These are phyloP conservation scores for Drosophila kanekoi DNA, from an alignment of 2,888 invertebrate species.

Conservation along the genomic window DNA sequence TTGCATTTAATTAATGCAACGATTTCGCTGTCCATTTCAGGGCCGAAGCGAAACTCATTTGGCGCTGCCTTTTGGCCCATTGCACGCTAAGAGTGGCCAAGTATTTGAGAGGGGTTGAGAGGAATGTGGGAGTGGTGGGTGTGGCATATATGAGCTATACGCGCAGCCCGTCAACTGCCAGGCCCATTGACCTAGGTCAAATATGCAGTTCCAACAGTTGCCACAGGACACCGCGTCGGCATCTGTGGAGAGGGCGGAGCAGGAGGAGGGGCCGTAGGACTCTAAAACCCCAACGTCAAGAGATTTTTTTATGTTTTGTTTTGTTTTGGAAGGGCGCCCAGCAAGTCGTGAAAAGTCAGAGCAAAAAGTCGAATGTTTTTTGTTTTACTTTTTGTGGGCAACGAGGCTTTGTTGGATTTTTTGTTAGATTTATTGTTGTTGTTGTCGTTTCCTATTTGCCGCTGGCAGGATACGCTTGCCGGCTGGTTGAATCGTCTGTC, in stretches of 20 bases:
- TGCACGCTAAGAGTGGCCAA: not conserved
- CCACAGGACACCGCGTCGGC: slow-evolving; percentile 28
- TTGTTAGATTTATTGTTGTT: slow-evolving; percentile 41
- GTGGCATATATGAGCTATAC: slow-evolving; percentile 38
- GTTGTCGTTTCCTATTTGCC: slow-evolving; percentile 57
- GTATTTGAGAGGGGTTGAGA: not conserved
- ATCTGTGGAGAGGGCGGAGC: not conserved
- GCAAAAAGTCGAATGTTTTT: slow-evolving; percentile 56
- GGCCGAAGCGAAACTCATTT: slow-evolving; percentile 65
- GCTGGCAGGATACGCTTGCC: slow-evolving; percentile 57
- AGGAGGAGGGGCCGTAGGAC: not conserved
- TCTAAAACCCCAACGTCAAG: slow-evolving; percentile 2
- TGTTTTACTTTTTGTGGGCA: slow-evolving; percentile 24
- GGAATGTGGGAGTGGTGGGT: not conserved
- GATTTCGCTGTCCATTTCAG: slow-evolving; percentile 28
- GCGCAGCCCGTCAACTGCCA: slow-evolving; percentile 19
- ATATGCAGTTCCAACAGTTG: slow-evolving; percentile 42
- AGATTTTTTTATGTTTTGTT: slow-evolving; percentile 5
- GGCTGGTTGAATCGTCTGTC: slow-evolving; percentile 32
- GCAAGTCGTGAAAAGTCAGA: slow-evolving; percentile 38
- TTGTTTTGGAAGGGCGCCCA: slow-evolving; percentile 1
- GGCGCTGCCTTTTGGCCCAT: slow-evolving; percentile 8
- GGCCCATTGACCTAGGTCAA: slow-evolving; percentile 41
- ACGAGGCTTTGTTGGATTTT: slow-evolving; percentile 16
- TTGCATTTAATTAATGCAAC: slow-evolving; percentile 63